Conservation (phyloP, 2,113 vertebrate species). For the Tricholaema leucomelas region DNA sequence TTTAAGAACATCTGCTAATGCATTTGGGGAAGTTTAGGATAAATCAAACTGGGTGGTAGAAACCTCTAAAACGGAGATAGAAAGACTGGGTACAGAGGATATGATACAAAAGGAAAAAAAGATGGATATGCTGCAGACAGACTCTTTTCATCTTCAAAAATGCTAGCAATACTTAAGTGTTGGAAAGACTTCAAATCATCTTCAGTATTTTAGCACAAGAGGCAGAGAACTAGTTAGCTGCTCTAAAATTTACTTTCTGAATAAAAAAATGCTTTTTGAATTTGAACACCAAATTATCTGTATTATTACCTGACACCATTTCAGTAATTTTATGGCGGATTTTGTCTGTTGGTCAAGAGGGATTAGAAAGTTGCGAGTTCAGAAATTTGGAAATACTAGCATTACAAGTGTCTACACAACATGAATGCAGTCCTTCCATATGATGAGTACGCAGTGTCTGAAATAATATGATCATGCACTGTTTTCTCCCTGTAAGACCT, state of each 20-base stretch:
- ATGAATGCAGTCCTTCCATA: background rate
- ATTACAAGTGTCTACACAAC: background rate
- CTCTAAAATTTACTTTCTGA: background rate
- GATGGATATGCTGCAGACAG: background rate
- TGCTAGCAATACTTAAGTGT: background rate
- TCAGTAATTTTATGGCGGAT: background rate
- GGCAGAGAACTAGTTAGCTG: background rate
- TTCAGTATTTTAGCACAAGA: background rate
- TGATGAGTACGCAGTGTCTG: background rate
- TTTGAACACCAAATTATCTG: background rate
- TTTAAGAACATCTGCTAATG: background rate
- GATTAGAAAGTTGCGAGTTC: background rate
- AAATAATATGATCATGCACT: background rate
- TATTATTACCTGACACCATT: background rate
- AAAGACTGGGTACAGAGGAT: background rate
- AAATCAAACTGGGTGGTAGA: background rate
- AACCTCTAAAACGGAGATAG: background rate
- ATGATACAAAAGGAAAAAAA: background rate
- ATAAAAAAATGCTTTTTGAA: background rate
- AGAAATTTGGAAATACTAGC: background rate
- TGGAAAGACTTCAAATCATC: background rate
- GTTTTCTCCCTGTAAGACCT: background rate
- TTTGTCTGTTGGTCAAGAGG: background rate
- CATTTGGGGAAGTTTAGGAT: conserved; percentile 5
- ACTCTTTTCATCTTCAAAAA: background rate